Conservation (phyloP, 2,888 invertebrate species). For the Globia sparganii region DNA sequence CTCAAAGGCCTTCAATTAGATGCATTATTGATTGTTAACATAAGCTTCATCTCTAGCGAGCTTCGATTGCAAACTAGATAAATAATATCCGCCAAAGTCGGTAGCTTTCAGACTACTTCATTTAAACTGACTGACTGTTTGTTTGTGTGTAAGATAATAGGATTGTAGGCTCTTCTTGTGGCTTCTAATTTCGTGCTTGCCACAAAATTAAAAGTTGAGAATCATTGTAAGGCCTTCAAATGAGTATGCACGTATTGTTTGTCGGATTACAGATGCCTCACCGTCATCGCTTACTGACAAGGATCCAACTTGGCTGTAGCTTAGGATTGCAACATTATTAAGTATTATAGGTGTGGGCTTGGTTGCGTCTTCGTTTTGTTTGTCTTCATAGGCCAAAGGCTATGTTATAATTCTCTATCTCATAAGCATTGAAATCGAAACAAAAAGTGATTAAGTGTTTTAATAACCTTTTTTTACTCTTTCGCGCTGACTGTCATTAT, state of each 20-base stretch:
- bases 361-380: constrained; percentile 32
- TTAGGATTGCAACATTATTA: constrained; percentile 37
- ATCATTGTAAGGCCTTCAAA: constrained; percentile 37
- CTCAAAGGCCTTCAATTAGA: constrained; percentile 28
- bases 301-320: constrained; percentile 21
- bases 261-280: constrained; percentile 36
- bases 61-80: constrained; percentile 10
- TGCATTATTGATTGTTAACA: constrained; percentile 41
- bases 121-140: too few species aligned
- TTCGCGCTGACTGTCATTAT: neutral
- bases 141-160: neutral
- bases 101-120: neutral
- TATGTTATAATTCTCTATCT: too few species aligned
- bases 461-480: neutral
- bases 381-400: too few species aligned
- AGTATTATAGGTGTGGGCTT: constrained; percentile 43
- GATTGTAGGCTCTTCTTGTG: neutral
- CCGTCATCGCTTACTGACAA: constrained; percentile 30
- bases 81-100: neutral
- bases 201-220: constrained; percentile 45
- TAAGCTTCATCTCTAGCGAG: constrained; percentile 10
- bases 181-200: neutral
- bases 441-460: neutral
- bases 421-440: constrained; percentile 10
- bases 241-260: constrained; percentile 47